Evolutionary conservation across 2,797 vertebrate species (phyloP).

Genomic region (Sebastes minor): DNA sequence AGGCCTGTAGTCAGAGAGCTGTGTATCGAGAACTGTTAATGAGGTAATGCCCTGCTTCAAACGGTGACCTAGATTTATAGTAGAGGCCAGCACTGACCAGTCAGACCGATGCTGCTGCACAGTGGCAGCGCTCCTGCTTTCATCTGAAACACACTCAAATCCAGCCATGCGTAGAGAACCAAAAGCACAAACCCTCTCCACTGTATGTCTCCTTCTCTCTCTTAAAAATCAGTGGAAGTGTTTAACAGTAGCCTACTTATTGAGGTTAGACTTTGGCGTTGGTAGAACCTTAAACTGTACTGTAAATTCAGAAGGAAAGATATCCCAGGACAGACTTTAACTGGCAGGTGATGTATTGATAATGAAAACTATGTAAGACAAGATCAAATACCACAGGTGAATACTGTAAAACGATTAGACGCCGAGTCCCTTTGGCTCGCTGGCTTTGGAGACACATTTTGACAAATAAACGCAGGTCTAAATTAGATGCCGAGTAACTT

Average conservation of each 20-base stretch:
- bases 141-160: constrained; percentile 41
- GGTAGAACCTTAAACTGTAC: neutral
- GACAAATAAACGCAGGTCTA: too few relatives aligned
- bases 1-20: constrained; percentile 1
- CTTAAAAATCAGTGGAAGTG: neutral
- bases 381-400: neutral
- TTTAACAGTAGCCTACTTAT: neutral
- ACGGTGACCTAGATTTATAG: constrained; percentile 76
- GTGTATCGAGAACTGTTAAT: constrained; percentile 47
- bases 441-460: rapidly evolving
- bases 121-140: constrained; percentile 42
- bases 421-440: neutral
- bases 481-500: neutral
- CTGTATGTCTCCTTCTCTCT: neutral
- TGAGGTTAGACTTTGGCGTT: neutral
- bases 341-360: neutral
- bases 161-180: constrained; percentile 46
- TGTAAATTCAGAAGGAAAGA: neutral
- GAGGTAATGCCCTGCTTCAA: constrained; percentile 63
- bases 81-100: constrained; percentile 59
- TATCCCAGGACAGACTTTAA: neutral
- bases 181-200: constrained; percentile 5
- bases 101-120: constrained; percentile 44
- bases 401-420: neutral
- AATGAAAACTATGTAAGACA: neutral